These are phyloP conservation scores for Clytia hemisphaerica DNA, from an alignment of 30 jellyfish, hydroid and myxozoan genomes.

Conservation along the genomic window DNA sequence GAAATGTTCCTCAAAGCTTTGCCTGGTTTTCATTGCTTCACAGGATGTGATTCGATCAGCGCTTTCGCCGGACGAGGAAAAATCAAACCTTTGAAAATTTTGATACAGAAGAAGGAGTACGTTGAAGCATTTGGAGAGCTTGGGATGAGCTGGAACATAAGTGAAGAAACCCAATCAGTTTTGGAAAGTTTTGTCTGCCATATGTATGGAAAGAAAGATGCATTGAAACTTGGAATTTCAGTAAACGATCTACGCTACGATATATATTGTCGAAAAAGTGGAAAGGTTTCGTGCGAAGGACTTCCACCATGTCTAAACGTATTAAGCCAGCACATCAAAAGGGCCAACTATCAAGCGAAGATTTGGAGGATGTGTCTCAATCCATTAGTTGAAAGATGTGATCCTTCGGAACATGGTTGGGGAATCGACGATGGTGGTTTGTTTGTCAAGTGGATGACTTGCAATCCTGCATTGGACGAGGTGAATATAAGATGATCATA, in stretches of 20 bases:
- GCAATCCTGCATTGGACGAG: slow-evolving; percentile 54
- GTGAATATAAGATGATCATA: too few species aligned
- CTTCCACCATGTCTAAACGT: slow-evolving; percentile 41
- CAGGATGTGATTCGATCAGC: background rate
- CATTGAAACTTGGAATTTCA: background rate
- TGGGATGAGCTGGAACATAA: background rate
- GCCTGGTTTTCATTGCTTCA: background rate
- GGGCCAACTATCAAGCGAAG: slow-evolving; percentile 34
- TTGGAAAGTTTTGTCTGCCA: background rate
- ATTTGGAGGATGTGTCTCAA: slow-evolving; percentile 35
- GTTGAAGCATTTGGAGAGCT: background rate
- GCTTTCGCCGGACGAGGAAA: background rate
- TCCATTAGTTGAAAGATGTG: background rate
- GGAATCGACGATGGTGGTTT: slow-evolving; percentile 2
- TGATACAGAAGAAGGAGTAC: background rate
- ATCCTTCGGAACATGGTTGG: slow-evolving; percentile 34
- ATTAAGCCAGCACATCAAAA: slow-evolving; percentile 33
- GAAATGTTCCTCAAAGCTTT: background rate
- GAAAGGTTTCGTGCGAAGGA: slow-evolving; percentile 12
- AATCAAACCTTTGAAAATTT: background rate
- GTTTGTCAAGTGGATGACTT: slow-evolving; percentile 30
- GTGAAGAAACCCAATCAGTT: background rate
- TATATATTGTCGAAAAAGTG: background rate
- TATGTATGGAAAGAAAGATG: background rate
- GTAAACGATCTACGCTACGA: background rate